Conservation (phyloP, 2,888 invertebrate species). For the Meliscaeva auricollis region DNA sequence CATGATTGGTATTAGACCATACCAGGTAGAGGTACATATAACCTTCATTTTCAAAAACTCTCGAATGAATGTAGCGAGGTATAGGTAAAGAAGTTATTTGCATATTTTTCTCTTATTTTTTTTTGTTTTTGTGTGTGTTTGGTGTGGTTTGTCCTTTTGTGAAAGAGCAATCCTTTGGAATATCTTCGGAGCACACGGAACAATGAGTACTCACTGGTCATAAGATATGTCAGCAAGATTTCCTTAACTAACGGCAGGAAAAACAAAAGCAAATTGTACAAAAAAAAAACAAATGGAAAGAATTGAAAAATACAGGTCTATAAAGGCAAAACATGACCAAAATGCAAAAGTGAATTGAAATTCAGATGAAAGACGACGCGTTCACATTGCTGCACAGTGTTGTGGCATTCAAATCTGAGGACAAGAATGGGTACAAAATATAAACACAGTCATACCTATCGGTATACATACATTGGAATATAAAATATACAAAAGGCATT, state of each 20-base stretch:
- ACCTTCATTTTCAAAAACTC: background rate
- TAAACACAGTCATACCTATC: background rate
- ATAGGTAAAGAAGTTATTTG: background rate
- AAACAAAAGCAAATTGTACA: background rate
- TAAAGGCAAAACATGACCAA: slow-evolving; percentile 47
- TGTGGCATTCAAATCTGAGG: slow-evolving; percentile 38
- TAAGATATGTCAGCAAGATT: slow-evolving; percentile 58
- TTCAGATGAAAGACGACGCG: slow-evolving; percentile 52
- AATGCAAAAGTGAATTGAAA: slow-evolving; percentile 62
- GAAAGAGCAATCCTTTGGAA: slow-evolving; percentile 26
- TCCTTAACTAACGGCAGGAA: slow-evolving; percentile 3
- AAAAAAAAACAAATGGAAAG: background rate
- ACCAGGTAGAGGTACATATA: background rate
- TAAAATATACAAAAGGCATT: slow-evolving; percentile 22
- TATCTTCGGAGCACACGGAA: slow-evolving; percentile 54
- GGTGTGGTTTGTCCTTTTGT: background rate
- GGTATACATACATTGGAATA: background rate
- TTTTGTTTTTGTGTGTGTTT: background rate
- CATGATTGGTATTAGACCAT: background rate
- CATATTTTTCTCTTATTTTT: background rate
- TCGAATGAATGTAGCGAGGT: background rate
- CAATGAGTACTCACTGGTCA: slow-evolving; percentile 56
- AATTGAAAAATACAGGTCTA: slow-evolving; percentile 16
- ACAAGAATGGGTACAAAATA: background rate
- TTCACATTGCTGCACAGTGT: slow-evolving; percentile 35